Evolutionary conservation across 2,113 vertebrate species (phyloP), one percentile per base, ranked within the genome.

Genomic region (Suricata suricatta): DNA sequence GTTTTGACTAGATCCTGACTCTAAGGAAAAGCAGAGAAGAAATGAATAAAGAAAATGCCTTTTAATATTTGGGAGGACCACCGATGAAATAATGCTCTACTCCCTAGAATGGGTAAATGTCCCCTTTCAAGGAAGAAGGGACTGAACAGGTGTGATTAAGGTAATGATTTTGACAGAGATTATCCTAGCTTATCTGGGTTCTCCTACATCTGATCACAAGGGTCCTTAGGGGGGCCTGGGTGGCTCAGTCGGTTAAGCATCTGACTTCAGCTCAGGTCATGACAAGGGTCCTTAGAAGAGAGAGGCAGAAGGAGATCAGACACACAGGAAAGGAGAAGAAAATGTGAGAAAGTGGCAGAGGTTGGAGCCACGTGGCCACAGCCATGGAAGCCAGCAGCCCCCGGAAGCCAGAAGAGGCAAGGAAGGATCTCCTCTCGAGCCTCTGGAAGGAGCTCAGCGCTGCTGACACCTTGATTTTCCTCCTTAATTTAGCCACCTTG

Each of bases 351-450:
- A 11, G 44, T 33, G 50, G 68, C 41, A 8, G 60, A 74, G 47
- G 7, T 0, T 29, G 64, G 47, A 27, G 23, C 11, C 19, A 69
- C 0, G 29, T 1, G 12, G 35, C 50, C 35, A 4, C 1, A 31
- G 41, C 60, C 50, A 11, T 4, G 9, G 41, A 38, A 3, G 2
- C 25, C 50, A 7, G 15, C 0, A 31, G 4, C 14, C 19, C 3
- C 11, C 6, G 5, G 27, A 1, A 23, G 31, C 33, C 3, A 15
- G 16, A 7, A 41, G 74, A n/a, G 31, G 57, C 14, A 10, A 1
- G 7, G 12, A 17, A 52, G 17, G 2, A 7, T 21, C 13, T 54
- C 6, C 15, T 19, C 1, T 0, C 5, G 41, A 8, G 2, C 19
- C 60, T 57, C 14, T 12, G 14, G 0, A 60, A 80, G 14, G 31